Base-by-base conservation (phyloP, 2,797 vertebrate species). In the Euphonia xanthogaster region DNA sequence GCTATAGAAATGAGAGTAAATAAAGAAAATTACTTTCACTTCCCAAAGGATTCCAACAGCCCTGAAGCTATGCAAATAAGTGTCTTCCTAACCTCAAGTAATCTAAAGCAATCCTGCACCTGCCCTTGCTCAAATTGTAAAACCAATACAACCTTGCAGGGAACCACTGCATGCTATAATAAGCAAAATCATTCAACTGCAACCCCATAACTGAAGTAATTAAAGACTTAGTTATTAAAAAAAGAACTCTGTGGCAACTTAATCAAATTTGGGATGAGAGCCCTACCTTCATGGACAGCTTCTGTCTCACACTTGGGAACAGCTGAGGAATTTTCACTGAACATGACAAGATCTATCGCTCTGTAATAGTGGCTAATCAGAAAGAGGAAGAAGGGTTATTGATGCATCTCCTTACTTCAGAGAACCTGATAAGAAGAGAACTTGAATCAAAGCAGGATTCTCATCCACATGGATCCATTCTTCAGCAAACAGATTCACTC, bases 1-100 rank as follows among this genome's bases (percentile, higher is more conserved):
- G 66, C 76, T 33, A 24, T 47, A 80, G 60, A 93, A 94, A 45
- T 70, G 33, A 75, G 51, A 94, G 75, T 83, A 92, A 95, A 92
- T 88, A 93, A 86, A 62, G 82, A 91, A 95, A 90, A 93, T 95
- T 90, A 33, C 79, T 95, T 95, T 79, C 37, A 25, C 55, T 86
- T 95, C 92, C 76, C 90, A 73, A 44, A 90, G 86, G 86, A 92
- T 76, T 81, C 66, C 63, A 66, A 40, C 12, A 88, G 40, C 60
- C 82, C 37, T 50, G 58, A 70, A 94, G 33, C 48, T 73, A 93
- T 95, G 90, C 73, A 96, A 93, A 94, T 88, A 33, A 77, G 24
- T 39, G 31, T 58, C 54, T 81, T 88, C 51, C 68, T 60, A 84
- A 94, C 57, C 79, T 93, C 66, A 53, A 51, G 62, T 66, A 75